phyloP scores from a whole-genome alignment of 1,140 invertebrate species.

The Chionoecetes opilio region DNA sequence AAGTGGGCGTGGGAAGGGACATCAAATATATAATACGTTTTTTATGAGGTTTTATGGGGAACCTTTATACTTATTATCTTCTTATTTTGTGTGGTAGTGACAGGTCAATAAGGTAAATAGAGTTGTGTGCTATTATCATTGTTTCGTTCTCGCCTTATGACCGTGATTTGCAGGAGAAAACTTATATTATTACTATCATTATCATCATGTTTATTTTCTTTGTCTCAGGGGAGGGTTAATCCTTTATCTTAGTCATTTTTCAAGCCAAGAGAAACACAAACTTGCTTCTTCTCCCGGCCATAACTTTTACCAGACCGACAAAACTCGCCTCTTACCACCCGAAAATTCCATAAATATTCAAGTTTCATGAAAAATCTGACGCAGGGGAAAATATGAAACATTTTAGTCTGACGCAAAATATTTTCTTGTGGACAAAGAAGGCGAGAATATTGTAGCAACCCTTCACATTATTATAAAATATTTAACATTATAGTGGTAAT shows the following conservation, averaged over 20 bases:
- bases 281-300: background rate
- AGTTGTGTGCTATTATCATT: too few species aligned
- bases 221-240: background rate
- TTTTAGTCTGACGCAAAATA: background rate
- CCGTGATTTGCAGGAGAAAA: too few species aligned
- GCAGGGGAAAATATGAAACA: background rate
- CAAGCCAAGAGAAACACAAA: background rate
- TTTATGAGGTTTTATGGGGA: too few species aligned
- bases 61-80: too few species aligned
- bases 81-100: too few species aligned
- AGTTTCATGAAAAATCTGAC: background rate
- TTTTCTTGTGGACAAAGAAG: background rate
- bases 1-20: too few species aligned
- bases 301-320: background rate
- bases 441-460: too few species aligned
- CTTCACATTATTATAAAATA: background rate
- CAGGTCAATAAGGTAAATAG: too few species aligned
- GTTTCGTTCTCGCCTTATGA: too few species aligned
- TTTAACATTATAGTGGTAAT: too few species aligned
- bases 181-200: background rate
- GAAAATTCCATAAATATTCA: conserved; percentile 11
- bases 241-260: background rate
- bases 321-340: background rate
- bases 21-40: too few species aligned
- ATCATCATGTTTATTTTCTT: background rate